Base-by-base conservation (phyloP, 2,113 vertebrate genomes). In the Etheostoma spectabile region DNA sequence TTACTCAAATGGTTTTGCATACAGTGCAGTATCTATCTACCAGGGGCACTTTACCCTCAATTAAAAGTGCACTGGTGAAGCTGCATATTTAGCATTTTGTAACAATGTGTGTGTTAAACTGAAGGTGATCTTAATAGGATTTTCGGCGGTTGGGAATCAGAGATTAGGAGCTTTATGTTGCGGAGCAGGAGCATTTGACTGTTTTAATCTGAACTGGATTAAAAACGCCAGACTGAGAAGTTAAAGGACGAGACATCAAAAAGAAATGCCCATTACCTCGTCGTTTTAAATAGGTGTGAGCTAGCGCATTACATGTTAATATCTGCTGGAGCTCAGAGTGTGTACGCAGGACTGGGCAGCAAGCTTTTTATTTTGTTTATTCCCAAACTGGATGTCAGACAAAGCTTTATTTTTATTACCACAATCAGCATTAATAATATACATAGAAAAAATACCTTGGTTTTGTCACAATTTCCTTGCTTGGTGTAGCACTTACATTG, bases 111-210 rank as follows among this genome's bases (percentile, higher is more conserved):
- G 85, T 93, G 93, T 93, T 96, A 93, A 95, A 95, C 93, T 93
- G 89, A 92, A 95, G 95, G 94, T 95, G 94, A 95, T 94, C 91
- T 92, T 95, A 96, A 96, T 95, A 95, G 94, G 95, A 95, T 95
- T 96, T 94, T 86, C 92, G 92, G 87, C 89, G 86, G 92, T 95
- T 94, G 94, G 90, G 93, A 95, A 95, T 87, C 89, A 93, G 90
- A 95, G 95, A 95, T 96, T 95, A 95, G 93, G 86, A 90, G 94
- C 94, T 95, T 95, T 95, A 93, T 89, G 92, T 86, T 87, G 86
- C 77, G 1, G 85, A 79, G 87, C 86, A 85, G 48, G 80, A 85
- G 88, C 76, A 92, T 91, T 80, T 74, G 91, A 91, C 84, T 84
- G 86, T 93, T 92, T 94, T 94, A 95, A 95, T 95, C 92, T 93